phyloP scores from a whole-genome alignment of 2,113 vertebrate species.

The Columba livia region DNA sequence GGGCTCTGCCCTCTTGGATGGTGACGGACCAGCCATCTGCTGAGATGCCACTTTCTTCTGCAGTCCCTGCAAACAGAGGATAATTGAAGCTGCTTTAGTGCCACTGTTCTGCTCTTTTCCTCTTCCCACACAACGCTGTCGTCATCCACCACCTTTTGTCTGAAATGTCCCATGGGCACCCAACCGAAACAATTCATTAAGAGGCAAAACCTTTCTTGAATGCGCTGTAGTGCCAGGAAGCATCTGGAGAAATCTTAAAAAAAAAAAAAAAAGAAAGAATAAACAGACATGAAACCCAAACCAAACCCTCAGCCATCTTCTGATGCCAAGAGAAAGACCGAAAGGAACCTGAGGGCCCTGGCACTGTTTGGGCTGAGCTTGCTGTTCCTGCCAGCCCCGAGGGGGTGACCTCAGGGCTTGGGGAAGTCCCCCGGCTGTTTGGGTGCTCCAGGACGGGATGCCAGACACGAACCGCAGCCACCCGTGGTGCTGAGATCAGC shows the following conservation, averaged over 20 bases:
- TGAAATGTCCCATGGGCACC: not conserved
- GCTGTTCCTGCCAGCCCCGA: not conserved
- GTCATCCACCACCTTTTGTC: not conserved
- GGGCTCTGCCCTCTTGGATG: not conserved
- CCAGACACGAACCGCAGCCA: not conserved
- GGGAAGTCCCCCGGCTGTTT: not conserved
- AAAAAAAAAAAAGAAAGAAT: not conserved
- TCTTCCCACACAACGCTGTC: not conserved
- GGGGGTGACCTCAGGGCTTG: not conserved
- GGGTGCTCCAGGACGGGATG: not conserved
- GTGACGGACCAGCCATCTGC: not conserved
- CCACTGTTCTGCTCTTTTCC: not conserved
- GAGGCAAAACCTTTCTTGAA: not conserved
- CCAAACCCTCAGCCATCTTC: not conserved
- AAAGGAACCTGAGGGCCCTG: not conserved
- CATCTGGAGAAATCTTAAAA: not conserved
- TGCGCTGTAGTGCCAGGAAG: not conserved
- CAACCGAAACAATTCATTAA: not conserved
- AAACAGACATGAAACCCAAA: not conserved
- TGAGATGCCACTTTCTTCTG: not conserved
- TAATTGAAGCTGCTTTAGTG: not conserved
- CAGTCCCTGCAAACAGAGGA: not conserved
- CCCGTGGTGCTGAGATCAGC: fast-evolving
- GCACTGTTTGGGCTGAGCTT: not conserved
- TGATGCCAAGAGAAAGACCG: not conserved